phyloP scores from a whole-genome alignment of 2,888 invertebrate genomes.

The Labia minor region DNA sequence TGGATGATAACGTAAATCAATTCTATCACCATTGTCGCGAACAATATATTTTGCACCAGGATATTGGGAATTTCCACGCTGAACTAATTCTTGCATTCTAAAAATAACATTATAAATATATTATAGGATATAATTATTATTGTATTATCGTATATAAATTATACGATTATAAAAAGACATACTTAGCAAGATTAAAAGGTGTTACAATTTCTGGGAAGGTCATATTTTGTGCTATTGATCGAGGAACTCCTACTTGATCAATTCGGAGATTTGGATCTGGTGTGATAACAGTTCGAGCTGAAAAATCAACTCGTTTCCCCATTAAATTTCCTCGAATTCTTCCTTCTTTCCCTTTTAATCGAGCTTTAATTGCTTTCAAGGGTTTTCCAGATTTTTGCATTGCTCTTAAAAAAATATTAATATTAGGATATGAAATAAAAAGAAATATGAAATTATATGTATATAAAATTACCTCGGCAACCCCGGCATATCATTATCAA shows the following conservation, averaged over 20 bases:
- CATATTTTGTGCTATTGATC: slow-evolving; percentile 96
- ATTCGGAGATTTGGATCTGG: slow-evolving; percentile 91
- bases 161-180: slow-evolving; percentile 30
- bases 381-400: slow-evolving; percentile 99
- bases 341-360: slow-evolving; percentile 96
- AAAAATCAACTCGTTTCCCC: slow-evolving; percentile 99
- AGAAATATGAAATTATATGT: neutral
- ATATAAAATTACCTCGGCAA: slow-evolving; percentile 57
- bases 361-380: slow-evolving; percentile 91
- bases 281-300: slow-evolving; percentile 96
- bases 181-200: slow-evolving; percentile 96
- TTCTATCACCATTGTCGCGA: slow-evolving; percentile 95
- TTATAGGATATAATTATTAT: too few species aligned
- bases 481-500: slow-evolving; percentile 98
- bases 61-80: slow-evolving; percentile 94
- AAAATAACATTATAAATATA: too few species aligned
- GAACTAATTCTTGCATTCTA: slow-evolving; percentile 81
- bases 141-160: slow-evolving; percentile 15
- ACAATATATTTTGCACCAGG: slow-evolving; percentile 99
- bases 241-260: slow-evolving; percentile 95
- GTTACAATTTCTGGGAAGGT: slow-evolving; percentile 99
- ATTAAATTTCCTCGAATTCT: slow-evolving; percentile 97
- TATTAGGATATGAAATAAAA: neutral
- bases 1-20: slow-evolving; percentile 96
- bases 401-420: slow-evolving; percentile 48